Evolutionary conservation across 2,113 vertebrate species (phyloP), one percentile per base, ranked within the genome.

Genomic region (Ploceus nigricollis): DNA sequence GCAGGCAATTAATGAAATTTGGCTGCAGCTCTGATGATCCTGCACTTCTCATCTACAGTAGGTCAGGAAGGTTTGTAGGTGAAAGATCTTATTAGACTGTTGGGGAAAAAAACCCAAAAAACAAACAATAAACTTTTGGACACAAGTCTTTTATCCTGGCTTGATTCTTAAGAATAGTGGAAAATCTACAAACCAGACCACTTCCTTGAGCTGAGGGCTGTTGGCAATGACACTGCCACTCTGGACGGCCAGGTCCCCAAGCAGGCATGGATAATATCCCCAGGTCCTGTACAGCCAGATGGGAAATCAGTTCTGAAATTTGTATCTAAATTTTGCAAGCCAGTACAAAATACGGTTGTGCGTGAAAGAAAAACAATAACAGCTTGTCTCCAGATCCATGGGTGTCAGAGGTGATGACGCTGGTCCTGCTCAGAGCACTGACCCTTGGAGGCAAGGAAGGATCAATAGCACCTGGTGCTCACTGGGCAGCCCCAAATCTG

Each of bases 381-480:
- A n/a, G n/a, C n/a, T n/a, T 61, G 7, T 47, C 12, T 45, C 24
- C 51, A 75, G 42, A 42, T 39, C 50, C 64, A 13, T 6, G 28
- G 22, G 19, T 48, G 33, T 65, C 50, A 50, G 23, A 33, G 28
- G 15, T 45, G 68, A 20, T 4, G 27, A 25, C 0, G 0, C 22
- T 80, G 64, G 28, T 51, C 45, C 58, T 65, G 48, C 40, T 48
- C n/a, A 21, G 63, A 11, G 10, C 68, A 47, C n/a, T 0, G 6
- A 24, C 48, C 42, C 40, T 48, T 57, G 13, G 44, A 69, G 72
- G 31, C 15, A 80, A 25, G 42, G 42, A 42, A 44, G 15, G 72
- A 50, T 45, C 57, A 56, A 4, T 8, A n/a, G 64, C 0, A 0
- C 39, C 25, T 73, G 64, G 37, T 1, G 15, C 40, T 47, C 23